Base-by-base conservation (phyloP, 2,888 invertebrate genomes). In the Pseudococcus jackbeardsleyi region DNA sequence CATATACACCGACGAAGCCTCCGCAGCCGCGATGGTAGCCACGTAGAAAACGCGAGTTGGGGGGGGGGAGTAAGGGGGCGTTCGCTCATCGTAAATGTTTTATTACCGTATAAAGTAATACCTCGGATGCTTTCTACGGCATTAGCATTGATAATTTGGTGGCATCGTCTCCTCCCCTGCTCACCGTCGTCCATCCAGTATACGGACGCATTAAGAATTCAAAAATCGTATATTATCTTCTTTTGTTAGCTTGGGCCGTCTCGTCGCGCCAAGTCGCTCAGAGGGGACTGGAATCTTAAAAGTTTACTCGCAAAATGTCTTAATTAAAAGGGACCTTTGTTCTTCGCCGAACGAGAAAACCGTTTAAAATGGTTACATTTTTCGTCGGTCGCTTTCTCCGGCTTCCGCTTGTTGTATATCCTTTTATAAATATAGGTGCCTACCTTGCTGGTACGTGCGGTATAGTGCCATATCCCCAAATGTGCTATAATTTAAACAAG, bases 171-270 rank as follows among this genome's bases (percentile, higher is more conserved):
- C 11, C 59, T 15, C 59, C 59, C 59, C 59, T 59, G 0, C 59
- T 59, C n/a, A 1, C n/a, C 59, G 0, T 0, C 59, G 50, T 11
- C 15, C 15, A 50, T 5, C 50, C 2, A 8, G 50, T 50, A 50
- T 15, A 50, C 15, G 15, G 15, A 15, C 19, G 64, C 64, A 64
- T 64, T 64, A 64, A 64, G 64, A 64, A 64, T 64, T 64, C 64
- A 64, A 64, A 64, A 64, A 64, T 64, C 64, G 64, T 64, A 64
- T 64, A 64, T 64, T 64, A 64, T 64, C 64, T 64, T 64, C 64
- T 64, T 64, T 64, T 22, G 64, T 64, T 64, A 8, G 64, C 6
- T 59, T 64, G 0, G 64, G 64, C n/a, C 64, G 22, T 50, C 46
- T 46, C 15, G 50, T 17, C 17, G 17, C 50, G 50, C 50, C 19